Evolutionary conservation across 2,888 invertebrate species (phyloP).

Genomic region (Lamellibrachia columna): DNA sequence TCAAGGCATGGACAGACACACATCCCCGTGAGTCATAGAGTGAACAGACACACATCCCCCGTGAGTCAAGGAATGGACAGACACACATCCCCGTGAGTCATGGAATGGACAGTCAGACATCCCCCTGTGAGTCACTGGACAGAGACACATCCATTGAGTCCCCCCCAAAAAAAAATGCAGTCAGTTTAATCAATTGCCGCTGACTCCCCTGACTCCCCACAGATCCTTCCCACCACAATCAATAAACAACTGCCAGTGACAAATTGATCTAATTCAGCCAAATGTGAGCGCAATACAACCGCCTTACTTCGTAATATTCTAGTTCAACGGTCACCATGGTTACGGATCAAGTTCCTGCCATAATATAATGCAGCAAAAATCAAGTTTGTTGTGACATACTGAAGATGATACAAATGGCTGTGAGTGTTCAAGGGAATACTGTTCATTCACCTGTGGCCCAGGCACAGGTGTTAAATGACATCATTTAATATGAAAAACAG

Average conservation of each 20-base stretch:
- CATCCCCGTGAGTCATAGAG: no score
- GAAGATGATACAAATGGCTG: no score
- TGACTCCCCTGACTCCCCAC: background rate
- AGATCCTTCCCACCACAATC: background rate
- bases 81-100: no score
- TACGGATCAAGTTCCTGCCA: background rate
- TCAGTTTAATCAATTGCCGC: background rate
- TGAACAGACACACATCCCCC: no score
- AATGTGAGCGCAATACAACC: background rate
- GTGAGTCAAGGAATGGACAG: no score
- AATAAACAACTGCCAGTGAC: conserved; percentile 9
- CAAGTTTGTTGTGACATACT: no score
- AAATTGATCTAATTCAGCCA: background rate
- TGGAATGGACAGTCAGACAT: no score
- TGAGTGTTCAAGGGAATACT: background rate
- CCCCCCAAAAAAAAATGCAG: background rate
- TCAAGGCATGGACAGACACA: no score
- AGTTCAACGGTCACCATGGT: background rate
- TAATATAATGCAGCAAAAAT: background rate
- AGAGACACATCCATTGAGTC: no score
- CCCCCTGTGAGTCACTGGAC: no score
- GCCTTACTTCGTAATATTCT: background rate
- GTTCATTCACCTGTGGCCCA: background rate
- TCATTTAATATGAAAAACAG: background rate
- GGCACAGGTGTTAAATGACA: background rate